phyloP scores from a whole-genome alignment of 1,140 invertebrate genomes.

The Halyomorpha halys region DNA sequence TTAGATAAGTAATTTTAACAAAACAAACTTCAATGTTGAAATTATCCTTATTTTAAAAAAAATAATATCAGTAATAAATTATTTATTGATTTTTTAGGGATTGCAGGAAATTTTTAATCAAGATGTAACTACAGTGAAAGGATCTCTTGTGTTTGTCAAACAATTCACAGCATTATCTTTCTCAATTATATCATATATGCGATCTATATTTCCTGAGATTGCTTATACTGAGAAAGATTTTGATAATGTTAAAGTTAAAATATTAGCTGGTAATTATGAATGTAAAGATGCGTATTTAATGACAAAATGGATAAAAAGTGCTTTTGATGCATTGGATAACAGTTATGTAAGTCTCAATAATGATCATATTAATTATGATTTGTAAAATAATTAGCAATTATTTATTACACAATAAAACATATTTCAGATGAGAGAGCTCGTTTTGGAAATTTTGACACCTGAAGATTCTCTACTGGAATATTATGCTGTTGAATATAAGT shows the following conservation, averaged over 20 bases:
- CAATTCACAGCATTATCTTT: constrained; percentile 6
- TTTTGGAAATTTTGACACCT: constrained; percentile 5
- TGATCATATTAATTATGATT: too few species aligned
- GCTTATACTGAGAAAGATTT: not conserved
- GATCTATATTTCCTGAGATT: constrained; percentile 8
- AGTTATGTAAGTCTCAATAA: not conserved
- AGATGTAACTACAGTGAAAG: not conserved
- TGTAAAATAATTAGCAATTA: not conserved
- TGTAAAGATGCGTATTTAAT: constrained; percentile 13
- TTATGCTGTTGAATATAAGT: constrained; percentile 13
- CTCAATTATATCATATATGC: constrained; percentile 8
- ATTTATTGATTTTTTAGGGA: constrained; percentile 1
- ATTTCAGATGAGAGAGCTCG: constrained; percentile 12
- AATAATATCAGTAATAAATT: too few species aligned
- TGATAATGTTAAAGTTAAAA: constrained; percentile 8
- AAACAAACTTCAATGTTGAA: too few species aligned
- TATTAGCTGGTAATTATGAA: not conserved
- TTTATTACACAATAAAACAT: too few species aligned
- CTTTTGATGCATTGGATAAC: constrained; percentile 11
- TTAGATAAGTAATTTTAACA: too few species aligned
- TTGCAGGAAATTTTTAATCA: not conserved
- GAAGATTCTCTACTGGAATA: constrained; percentile 11
- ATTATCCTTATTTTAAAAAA: too few species aligned
- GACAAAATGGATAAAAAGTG: constrained; percentile 12
- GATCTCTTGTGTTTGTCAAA: constrained; percentile 6